Evolutionary conservation across 2,113 vertebrate species (phyloP).

Genomic region (Arvicanthis niloticus): DNA sequence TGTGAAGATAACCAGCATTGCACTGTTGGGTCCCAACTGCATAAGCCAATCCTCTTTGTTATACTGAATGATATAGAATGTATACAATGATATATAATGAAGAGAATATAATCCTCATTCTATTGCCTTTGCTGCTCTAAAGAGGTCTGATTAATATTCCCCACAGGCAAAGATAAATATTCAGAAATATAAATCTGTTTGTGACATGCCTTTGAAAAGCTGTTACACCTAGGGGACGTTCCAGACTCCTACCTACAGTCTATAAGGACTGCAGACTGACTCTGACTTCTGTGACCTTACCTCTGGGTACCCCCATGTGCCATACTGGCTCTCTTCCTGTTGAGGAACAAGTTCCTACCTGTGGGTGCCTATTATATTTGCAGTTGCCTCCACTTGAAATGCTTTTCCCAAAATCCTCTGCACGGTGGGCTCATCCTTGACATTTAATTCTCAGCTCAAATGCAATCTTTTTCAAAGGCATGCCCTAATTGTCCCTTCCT

Average conservation of each 20-base stretch:
- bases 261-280: not conserved
- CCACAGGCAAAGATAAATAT: not conserved
- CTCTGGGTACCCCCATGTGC: not conserved
- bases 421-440: not conserved
- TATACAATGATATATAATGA: no score
- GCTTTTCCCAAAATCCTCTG: not conserved
- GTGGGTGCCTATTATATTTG: not conserved
- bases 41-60: not conserved
- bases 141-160: not conserved
- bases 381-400: not conserved
- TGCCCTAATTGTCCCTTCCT: not conserved
- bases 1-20: not conserved
- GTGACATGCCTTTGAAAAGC: not conserved
- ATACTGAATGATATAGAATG: no score
- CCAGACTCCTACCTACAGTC: not conserved
- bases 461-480: not conserved
- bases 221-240: not conserved
- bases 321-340: not conserved
- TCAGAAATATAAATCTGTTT: constrained; percentile 18
- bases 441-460: constrained; percentile 36
- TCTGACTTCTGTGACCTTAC: not conserved
- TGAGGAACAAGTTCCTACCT: not conserved
- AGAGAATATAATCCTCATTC: no score
- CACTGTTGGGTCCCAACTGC: not conserved
- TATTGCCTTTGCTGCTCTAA: not conserved